phyloP scores from a whole-genome alignment of 2,888 invertebrate genomes.

The Ichneumoninae sp. region DNA sequence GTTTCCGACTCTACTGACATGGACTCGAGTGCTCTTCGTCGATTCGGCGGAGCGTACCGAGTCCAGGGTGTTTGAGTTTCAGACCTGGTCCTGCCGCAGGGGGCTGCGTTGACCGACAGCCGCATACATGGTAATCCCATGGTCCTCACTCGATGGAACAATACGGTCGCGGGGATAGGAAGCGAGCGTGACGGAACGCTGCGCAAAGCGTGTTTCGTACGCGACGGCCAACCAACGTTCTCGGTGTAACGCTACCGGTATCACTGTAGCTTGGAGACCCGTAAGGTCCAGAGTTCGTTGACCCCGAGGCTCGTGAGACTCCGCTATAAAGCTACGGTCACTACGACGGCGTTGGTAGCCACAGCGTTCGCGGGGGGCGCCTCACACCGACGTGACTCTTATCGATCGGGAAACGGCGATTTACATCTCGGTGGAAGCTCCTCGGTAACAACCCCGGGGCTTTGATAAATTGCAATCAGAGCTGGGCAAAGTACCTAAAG shows the following conservation, averaged over 20 bases:
- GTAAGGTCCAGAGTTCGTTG: constrained; percentile 79
- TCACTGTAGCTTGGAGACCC: constrained; percentile 20
- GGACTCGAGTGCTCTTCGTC: background rate
- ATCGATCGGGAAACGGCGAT: constrained; percentile 80
- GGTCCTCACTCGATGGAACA: background rate
- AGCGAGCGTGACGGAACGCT: constrained; percentile 52
- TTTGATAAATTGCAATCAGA: constrained; percentile 77
- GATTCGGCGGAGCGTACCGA: background rate
- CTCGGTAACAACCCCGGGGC: constrained; percentile 67
- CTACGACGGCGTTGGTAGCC: constrained; percentile 48
- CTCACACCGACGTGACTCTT: constrained; percentile 65
- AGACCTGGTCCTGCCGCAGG: too few relatives aligned
- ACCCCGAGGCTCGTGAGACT: constrained; percentile 73
- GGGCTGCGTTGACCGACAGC: background rate
- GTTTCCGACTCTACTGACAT: background rate
- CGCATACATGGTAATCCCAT: background rate
- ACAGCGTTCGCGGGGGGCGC: constrained; percentile 16
- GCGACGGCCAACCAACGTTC: constrained; percentile 29
- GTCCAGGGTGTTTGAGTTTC: too few relatives aligned
- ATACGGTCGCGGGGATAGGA: constrained; percentile 6
- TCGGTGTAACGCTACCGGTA: constrained; percentile 20
- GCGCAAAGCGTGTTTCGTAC: constrained; percentile 40
- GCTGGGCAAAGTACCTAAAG: too few relatives aligned
- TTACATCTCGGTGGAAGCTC: constrained; percentile 76
- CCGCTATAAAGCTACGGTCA: constrained; percentile 74